Conservation (phyloP, 2,113 vertebrate species). For the Eonycteris spelaea region DNA sequence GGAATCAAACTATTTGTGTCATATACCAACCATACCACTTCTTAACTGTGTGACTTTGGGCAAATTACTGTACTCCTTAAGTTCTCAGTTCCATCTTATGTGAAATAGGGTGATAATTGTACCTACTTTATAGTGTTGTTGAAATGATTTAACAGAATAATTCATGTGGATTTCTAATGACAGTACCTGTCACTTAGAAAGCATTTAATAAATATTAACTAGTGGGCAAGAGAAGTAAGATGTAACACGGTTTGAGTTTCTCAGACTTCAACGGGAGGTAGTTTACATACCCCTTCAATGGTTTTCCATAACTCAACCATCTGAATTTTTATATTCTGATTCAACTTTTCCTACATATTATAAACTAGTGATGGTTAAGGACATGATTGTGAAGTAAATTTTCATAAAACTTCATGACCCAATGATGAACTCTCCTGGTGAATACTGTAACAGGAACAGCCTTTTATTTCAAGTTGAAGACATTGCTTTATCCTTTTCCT, state of each 20-base stretch:
- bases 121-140: background rate
- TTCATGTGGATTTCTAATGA: background rate
- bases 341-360: background rate
- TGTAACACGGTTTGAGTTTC: background rate
- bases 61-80: background rate
- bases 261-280: background rate
- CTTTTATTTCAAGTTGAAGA: background rate
- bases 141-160: background rate
- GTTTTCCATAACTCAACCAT: background rate
- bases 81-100: background rate
- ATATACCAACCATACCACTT: background rate
- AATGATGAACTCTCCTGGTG: background rate
- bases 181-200: background rate
- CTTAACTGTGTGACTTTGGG: background rate
- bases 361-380: background rate
- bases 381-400: background rate
- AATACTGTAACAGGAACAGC: background rate
- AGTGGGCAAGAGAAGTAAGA: background rate
- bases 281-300: background rate
- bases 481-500: background rate
- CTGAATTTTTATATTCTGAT: background rate
- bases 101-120: background rate
- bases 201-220: background rate
- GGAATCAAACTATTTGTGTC: background rate
- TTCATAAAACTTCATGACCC: background rate